These are phyloP conservation scores for Meiosimyza platycephala DNA, from an alignment of 2,888 invertebrate genomes.

Conservation along the genomic window DNA sequence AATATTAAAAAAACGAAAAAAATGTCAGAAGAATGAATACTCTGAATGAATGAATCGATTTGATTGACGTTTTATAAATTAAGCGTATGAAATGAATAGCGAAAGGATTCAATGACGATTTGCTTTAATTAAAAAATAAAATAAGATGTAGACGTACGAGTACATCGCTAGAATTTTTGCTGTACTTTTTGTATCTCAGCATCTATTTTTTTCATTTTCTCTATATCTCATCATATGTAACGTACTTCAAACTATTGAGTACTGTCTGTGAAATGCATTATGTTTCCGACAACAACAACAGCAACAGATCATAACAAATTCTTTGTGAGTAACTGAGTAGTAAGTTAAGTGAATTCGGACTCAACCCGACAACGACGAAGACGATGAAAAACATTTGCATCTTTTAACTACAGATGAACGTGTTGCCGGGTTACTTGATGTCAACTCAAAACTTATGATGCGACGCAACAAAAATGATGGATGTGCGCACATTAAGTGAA, in stretches of 20 bases:
- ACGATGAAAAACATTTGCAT: slow-evolving; percentile 4
- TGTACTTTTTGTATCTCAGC: not conserved
- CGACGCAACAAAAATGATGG: slow-evolving; percentile 19
- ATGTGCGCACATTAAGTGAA: slow-evolving; percentile 13
- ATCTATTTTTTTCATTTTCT: not conserved
- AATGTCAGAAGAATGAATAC: not conserved
- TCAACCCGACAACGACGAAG: not conserved
- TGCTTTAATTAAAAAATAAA: not conserved
- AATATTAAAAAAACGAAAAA: not conserved
- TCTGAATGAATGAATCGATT: slow-evolving; percentile 31
- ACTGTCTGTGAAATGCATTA: slow-evolving; percentile 22
- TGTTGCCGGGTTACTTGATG: slow-evolving; percentile 22
- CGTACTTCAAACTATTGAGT: not conserved
- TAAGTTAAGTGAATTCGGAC: not conserved
- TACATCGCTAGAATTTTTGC: no score
- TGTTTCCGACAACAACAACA: slow-evolving; percentile 5
- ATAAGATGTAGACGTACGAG: not conserved
- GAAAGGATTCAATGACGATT: not conserved
- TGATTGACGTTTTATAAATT: slow-evolving; percentile 37
- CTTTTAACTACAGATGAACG: not conserved
- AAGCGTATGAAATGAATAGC: slow-evolving; percentile 16
- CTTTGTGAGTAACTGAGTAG: not conserved
- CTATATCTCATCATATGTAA: not conserved
- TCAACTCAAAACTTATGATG: slow-evolving; percentile 2
- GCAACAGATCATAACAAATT: not conserved